Evolutionary conservation across 2,797 vertebrate genomes (phyloP).

Genomic region (Carcharodon carcharias): DNA sequence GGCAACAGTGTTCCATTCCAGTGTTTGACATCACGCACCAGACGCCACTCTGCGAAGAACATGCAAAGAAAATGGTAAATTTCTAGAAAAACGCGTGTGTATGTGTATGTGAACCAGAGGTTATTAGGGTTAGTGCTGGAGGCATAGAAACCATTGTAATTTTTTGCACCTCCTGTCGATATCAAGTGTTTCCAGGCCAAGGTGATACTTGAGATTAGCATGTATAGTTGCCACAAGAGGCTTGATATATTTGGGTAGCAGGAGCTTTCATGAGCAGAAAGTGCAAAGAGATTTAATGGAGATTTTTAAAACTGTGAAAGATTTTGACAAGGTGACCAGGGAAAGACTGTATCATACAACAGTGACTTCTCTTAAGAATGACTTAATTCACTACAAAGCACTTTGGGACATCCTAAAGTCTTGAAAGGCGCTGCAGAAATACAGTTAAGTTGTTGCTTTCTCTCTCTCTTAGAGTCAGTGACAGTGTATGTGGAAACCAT

Average conservation of each 20-base stretch:
- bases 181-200: not conserved
- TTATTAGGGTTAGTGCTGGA: not conserved
- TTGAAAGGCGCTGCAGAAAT: not conserved
- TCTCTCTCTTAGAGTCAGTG: not conserved
- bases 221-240: not conserved
- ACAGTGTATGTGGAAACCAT: not conserved
- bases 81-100: not conserved
- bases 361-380: not conserved
- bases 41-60: conserved; percentile 96
- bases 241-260: not conserved
- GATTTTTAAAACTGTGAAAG: not conserved
- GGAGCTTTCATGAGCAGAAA: not conserved
- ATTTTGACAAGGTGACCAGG: not conserved
- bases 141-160: not conserved
- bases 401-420: not conserved
- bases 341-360: not conserved
- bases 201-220: not conserved
- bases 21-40: conserved; percentile 98
- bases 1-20: conserved; percentile 94
- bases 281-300: not conserved
- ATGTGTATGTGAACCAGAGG: not conserved
- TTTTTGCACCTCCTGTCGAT: not conserved
- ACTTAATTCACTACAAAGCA: not conserved
- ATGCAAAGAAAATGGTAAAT: conserved; percentile 99
- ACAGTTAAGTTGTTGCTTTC: not conserved